Conservation (phyloP, 2,113 vertebrate genomes). For the Amphiprion percula region DNA sequence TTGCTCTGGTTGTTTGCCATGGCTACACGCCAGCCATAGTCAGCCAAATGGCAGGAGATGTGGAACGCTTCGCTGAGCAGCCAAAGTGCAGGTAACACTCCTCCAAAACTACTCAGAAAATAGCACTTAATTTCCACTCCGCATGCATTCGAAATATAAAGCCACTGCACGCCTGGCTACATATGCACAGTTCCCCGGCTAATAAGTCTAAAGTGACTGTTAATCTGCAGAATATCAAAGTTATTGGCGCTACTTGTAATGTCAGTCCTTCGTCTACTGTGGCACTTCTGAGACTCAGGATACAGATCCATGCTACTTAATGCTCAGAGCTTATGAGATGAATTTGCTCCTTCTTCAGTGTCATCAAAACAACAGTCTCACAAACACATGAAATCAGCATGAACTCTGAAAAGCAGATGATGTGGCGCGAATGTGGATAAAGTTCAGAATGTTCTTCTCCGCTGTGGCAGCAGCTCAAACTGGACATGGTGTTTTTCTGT, state of each 20-base stretch:
- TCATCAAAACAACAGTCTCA: constrained; percentile 17
- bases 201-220: constrained; percentile 60
- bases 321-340: constrained; percentile 29
- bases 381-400: neutral
- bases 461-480: neutral
- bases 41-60: constrained; percentile 54
- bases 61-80: constrained; percentile 61
- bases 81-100: constrained; percentile 75
- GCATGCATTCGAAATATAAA: constrained; percentile 14
- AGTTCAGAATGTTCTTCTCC: neutral
- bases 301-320: constrained; percentile 23
- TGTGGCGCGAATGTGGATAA: constrained; percentile 3
- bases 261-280: constrained; percentile 18
- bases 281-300: constrained; percentile 37
- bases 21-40: constrained; percentile 32
- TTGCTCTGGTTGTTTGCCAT: constrained; percentile 41
- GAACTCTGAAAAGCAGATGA: neutral
- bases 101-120: constrained; percentile 76
- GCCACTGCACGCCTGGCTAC: constrained; percentile 11
- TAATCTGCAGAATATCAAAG: constrained; percentile 58
- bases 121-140: constrained; percentile 73
- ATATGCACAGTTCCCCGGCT: constrained; percentile 31
- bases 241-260: constrained; percentile 45
- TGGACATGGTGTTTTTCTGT: no score
- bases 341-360: constrained; percentile 43